Base-by-base conservation (phyloP, 2,797 vertebrate species). In the Sternarchorhynchus goeldii region DNA sequence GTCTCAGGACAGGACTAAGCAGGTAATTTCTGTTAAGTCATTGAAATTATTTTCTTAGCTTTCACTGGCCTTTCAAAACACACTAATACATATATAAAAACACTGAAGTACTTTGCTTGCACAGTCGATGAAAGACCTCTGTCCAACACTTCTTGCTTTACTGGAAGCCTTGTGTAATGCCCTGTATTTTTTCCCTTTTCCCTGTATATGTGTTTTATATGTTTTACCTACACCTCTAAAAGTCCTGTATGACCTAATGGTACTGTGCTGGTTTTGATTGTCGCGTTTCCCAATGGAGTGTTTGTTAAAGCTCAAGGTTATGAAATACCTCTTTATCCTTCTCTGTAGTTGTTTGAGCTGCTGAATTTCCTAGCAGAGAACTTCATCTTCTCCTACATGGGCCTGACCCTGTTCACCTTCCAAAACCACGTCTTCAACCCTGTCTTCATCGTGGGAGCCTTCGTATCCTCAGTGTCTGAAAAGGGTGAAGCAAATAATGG, bases 371-470 rank as follows among this genome's bases (percentile, higher is more conserved):
- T 99, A 92, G 97, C 97, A 41, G 97, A 99, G 92, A 99, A 99
- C 90, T 99, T 99, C 92, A 99, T 99, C 88, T 99, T 99, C 88
- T 99, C 97, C 86, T 99, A 99, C 92, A 99, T 99, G 97, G 97
- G 97, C 31, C 91, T 99, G 85, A 92, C 97, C 4, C 90, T 99
- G 71, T 99, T 99, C 90, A 99, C 97, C 80, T 99, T 98, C 91
- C 95, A 97, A 92, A 98, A 92, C 89, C 97, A 99, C 0, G 75
- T 96, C 88, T 99, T 98, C 80, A 98, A 96, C 81, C 95, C 95
- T 56, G 95, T 95, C 75, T 99, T 99, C 73, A 96, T 99, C 69
- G 87, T 97, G 17, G 95, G 95, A 25, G 96, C 97, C 84, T 99
- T 99, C 0, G 97, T 99, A 99, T 99, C 97, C 93, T 98, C 18